Evolutionary conservation across 2,888 invertebrate genomes (phyloP), one percentile per base, ranked within the genome.

Genomic region (Diploptera punctata): DNA sequence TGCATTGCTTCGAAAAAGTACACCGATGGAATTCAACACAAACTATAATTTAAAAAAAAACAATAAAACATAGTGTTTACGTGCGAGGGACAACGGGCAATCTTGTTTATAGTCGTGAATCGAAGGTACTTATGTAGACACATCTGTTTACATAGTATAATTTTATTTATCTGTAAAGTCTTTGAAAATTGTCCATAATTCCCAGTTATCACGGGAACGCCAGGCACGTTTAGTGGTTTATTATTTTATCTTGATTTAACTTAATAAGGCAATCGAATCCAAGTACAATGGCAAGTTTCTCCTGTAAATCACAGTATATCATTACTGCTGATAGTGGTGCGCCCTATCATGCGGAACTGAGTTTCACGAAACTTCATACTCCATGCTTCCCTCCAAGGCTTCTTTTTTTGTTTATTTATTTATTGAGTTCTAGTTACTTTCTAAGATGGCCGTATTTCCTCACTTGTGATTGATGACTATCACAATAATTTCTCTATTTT

Each of bases 211-310:
- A 13, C 57, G 4, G n/a, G 57, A 33, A n/a, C 29, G 29, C 26
- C 13, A 29, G 33, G 26, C 57, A 57, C n/a, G 57, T 29, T 57
- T 57, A 29, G 57, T 44, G 18, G 47, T 18, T 29, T 65, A 65
- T 65, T 65, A 65, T 65, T 65, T 47, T 65, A 65, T 65, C 65
- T 47, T 65, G 65, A 47, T 47, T 47, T 47, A 44, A 29, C 44
- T 47, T 65, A 65, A 65, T 65, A 65, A 61, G 43, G 43, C 65
- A 65, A 43, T 47, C 44, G n/a, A 44, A 65, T 10, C 29, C 16
- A 38, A 21, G 26, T 18, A 47, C 47, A 65, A 65, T 18, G 29
- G 65, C 65, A 26, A 26, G 24, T 54, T 65, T 26, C 44, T 47
- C 24, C 60, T 60, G 19, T 31, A 60, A 60, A 60, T 60, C 31